phyloP scores from a whole-genome alignment of 1,140 invertebrate species.

The Trachymyrmex septentrionalis region DNA sequence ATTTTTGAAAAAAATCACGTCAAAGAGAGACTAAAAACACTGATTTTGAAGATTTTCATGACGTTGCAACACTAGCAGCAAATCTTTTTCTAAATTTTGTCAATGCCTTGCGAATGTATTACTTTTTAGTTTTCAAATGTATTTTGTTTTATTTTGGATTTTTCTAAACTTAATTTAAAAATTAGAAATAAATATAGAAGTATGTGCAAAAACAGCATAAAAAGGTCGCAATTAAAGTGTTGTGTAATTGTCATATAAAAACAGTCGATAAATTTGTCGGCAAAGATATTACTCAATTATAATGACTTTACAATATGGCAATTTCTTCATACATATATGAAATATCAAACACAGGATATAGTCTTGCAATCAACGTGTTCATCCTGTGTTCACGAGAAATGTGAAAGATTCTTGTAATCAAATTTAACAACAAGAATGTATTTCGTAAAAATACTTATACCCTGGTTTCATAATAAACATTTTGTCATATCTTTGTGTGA shows the following conservation, averaged over 20 bases:
- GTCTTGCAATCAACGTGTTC: slow-evolving; percentile 12
- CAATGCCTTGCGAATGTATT: too few relatives aligned
- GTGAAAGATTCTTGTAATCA: background rate
- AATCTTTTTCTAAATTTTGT: too few relatives aligned
- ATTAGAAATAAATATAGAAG: background rate
- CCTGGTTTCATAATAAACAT: background rate
- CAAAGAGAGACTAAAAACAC: too few relatives aligned
- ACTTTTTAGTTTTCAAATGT: too few relatives aligned
- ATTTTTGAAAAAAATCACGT: too few relatives aligned
- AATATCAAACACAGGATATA: slow-evolving; percentile 25
- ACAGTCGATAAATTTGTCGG: background rate
- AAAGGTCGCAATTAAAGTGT: too few relatives aligned
- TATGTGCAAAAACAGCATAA: too few relatives aligned
- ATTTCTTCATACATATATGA: slow-evolving; percentile 24
- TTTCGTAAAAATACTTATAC: slow-evolving; percentile 2
- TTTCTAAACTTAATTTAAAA: background rate
- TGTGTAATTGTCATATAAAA: slow-evolving; percentile 16
- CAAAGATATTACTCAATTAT: slow-evolving; percentile 9
- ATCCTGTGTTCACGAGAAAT: background rate
- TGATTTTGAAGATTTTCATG: too few relatives aligned
- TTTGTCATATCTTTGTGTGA: background rate
- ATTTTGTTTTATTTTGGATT: too few relatives aligned
- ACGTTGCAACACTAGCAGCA: too few relatives aligned
- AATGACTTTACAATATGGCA: slow-evolving; percentile 15
- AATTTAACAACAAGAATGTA: background rate